These are phyloP conservation scores for Heliconius cydno DNA, from an alignment of 2,888 invertebrate genomes.

Conservation along the genomic window DNA sequence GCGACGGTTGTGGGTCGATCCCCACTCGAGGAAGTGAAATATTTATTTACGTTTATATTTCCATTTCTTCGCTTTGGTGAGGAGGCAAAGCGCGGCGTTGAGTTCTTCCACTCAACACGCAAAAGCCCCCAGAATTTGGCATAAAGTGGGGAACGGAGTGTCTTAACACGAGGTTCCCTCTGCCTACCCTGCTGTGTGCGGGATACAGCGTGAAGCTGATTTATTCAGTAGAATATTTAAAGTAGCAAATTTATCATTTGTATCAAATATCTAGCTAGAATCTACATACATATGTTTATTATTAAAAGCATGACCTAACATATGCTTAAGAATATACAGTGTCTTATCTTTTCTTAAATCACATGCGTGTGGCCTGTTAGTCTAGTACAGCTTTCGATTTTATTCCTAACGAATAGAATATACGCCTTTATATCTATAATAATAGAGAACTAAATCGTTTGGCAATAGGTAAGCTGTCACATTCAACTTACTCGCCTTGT, in stretches of 20 bases:
- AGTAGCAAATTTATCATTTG: not conserved
- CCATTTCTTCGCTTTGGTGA: too few relatives aligned
- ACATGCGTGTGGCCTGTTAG: slow-evolving; percentile 40
- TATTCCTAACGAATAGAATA: not conserved
- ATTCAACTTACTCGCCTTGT: slow-evolving; percentile 35
- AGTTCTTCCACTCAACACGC: too few relatives aligned
- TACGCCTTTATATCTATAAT: not conserved
- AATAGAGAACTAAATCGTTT: not conserved
- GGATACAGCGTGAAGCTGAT: too few relatives aligned
- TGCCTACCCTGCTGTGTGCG: too few relatives aligned
- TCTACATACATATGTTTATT: slow-evolving; percentile 12
- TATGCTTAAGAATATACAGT: not conserved
- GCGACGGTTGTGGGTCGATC: too few relatives aligned
- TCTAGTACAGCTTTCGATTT: slow-evolving; percentile 41
- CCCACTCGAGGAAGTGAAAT: too few relatives aligned
- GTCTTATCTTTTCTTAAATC: slow-evolving; percentile 41
- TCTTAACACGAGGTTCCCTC: too few relatives aligned
- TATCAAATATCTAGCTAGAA: not conserved
- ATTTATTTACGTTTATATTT: too few relatives aligned
- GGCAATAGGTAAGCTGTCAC: slow-evolving; percentile 5
- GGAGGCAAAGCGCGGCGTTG: too few relatives aligned
- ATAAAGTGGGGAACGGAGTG: too few relatives aligned
- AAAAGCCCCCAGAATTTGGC: too few relatives aligned
- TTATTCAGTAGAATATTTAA: not conserved
- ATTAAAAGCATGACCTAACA: slow-evolving; percentile 13